Percentiles rank a stretch among this genome's conserved stretches.
These are phyloP conservation scores for Eristalinus aeneus DNA, from an alignment of 2,888 invertebrate genomes.

Conservation along the genomic window DNA sequence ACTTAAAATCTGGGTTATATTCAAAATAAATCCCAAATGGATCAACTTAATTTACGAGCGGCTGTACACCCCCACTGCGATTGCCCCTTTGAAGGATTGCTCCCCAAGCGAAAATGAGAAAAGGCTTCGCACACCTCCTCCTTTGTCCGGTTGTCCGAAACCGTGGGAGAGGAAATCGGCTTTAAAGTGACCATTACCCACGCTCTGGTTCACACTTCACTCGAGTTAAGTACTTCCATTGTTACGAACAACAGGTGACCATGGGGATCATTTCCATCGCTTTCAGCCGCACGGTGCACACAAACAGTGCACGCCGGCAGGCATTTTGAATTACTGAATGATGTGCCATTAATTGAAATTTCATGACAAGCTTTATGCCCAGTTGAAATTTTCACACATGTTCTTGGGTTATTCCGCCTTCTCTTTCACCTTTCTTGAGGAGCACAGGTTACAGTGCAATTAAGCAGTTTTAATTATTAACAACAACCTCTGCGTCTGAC, in stretches of 20 bases:
- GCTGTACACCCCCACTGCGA: too few relatives aligned
- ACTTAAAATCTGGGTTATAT: too few relatives aligned
- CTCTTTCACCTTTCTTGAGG: too few relatives aligned
- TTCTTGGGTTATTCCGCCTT: too few relatives aligned
- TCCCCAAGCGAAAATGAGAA: background rate
- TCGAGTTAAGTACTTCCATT: background rate
- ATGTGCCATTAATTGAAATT: background rate
- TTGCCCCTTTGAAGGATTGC: background rate
- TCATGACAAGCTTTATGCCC: background rate
- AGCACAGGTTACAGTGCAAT: slow-evolving; percentile 12
- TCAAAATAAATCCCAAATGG: too few relatives aligned
- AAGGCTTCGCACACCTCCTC: background rate
- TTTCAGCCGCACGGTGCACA: background rate
- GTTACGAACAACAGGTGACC: background rate
- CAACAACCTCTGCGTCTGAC: slow-evolving; percentile 39
- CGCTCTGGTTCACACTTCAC: background rate
- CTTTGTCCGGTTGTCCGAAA: background rate
- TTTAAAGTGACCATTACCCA: background rate
- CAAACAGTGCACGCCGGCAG: background rate
- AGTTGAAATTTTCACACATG: background rate
- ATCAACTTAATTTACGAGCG: too few relatives aligned
- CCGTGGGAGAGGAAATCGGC: background rate
- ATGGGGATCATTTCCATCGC: background rate
- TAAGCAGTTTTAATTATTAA: slow-evolving; percentile 23
- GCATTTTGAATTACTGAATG: background rate